Percentiles rank a stretch among this genome's conserved stretches.
Conservation (phyloP, 1,140 invertebrate species). For the Drosophila watanabei region DNA sequence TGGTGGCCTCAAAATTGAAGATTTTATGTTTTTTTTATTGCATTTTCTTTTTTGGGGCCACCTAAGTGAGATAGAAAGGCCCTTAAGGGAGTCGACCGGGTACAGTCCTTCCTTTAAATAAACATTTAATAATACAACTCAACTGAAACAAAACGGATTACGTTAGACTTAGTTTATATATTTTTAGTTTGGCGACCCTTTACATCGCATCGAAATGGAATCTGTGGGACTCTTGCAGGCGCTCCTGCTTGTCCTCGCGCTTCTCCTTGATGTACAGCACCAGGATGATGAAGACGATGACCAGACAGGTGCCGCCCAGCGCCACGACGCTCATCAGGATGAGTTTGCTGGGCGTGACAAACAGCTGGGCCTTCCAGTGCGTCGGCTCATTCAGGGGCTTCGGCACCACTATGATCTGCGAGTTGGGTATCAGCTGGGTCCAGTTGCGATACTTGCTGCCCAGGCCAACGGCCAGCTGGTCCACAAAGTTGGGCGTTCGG, state of each 20-base stretch:
- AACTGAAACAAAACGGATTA: slow-evolving; percentile 31
- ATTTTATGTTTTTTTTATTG: background rate
- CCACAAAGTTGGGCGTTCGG: slow-evolving; percentile 98
- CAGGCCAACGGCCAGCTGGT: slow-evolving; percentile 94
- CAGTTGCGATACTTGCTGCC: slow-evolving; percentile 90
- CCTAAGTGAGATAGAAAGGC: background rate
- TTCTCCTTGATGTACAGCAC: slow-evolving; percentile 97
- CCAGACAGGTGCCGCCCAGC: slow-evolving; percentile 93
- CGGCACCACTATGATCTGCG: slow-evolving; percentile 98
- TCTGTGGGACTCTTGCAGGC: slow-evolving; percentile 93
- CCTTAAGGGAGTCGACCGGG: background rate
- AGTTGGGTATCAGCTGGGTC: slow-evolving; percentile 98
- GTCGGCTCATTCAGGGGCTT: slow-evolving; percentile 91
- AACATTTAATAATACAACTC: slow-evolving; percentile 31
- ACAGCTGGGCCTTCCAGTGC: slow-evolving; percentile 96
- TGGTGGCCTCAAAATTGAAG: background rate
- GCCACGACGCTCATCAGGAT: slow-evolving; percentile 97
- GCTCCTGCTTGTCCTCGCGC: slow-evolving; percentile 95
- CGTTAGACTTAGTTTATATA: slow-evolving; percentile 13
- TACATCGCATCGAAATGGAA: slow-evolving; percentile 94
- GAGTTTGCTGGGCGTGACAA: slow-evolving; percentile 97
- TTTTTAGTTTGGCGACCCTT: slow-evolving; percentile 31
- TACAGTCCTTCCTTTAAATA: slow-evolving; percentile 28
- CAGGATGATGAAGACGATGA: slow-evolving; percentile 94
- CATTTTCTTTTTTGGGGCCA: background rate